Evolutionary conservation across 2,888 invertebrate genomes (phyloP).

Genomic region (Erannis defoliaria): DNA sequence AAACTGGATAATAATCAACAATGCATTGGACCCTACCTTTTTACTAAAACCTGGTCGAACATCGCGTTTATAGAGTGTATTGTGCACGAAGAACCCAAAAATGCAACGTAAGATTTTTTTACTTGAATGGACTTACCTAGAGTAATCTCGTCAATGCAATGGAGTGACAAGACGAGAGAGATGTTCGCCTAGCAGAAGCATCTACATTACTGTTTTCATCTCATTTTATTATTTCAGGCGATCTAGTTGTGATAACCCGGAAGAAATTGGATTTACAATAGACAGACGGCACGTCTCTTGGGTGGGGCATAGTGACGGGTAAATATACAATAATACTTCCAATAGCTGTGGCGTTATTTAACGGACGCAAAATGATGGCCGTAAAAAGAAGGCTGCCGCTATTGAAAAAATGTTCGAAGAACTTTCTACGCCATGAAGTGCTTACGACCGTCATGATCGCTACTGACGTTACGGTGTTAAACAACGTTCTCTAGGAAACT

Average conservation of each 20-base stretch:
- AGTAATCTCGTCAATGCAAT: no score
- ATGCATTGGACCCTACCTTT: slow-evolving; percentile 4
- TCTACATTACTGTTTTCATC: neutral
- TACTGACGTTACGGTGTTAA: no score
- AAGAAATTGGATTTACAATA: slow-evolving; percentile 2
- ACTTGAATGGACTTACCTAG: neutral
- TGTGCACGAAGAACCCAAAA: neutral
- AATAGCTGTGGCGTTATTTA: no score
- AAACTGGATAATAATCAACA: neutral
- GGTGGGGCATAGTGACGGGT: neutral
- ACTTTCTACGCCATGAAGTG: no score
- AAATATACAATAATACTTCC: no score
- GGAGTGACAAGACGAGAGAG: no score
- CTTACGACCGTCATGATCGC: no score
- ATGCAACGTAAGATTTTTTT: neutral
- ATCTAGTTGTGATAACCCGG: neutral
- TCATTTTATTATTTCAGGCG: neutral
- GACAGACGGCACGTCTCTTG: neutral
- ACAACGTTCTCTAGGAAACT: no score
- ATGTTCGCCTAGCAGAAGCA: no score
- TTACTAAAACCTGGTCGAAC: neutral
- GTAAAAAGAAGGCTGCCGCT: no score
- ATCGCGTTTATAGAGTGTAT: slow-evolving; percentile 5
- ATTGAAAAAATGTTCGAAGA: no score
- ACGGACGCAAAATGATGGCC: no score